Evolutionary conservation across 2,797 vertebrate species (phyloP).

Genomic region (Erpetoichthys calabaricus): DNA sequence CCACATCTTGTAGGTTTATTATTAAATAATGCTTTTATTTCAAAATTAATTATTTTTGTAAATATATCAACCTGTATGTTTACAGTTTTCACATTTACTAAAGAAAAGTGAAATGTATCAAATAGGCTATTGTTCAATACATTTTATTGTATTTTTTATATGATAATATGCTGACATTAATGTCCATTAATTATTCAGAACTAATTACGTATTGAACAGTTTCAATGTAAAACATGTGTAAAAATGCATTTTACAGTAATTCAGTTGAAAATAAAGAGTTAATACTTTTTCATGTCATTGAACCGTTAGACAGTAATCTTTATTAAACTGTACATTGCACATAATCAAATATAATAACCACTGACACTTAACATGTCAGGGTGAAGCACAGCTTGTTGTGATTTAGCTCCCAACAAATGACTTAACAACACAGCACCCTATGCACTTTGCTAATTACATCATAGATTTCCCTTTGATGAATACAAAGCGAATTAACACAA

Average conservation of each 20-base stretch:
- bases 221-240: neutral
- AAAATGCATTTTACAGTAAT: neutral
- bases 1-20: too few species aligned
- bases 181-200: too few species aligned
- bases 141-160: too few species aligned
- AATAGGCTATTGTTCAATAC: too few species aligned
- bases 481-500: conserved; percentile 70
- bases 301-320: conserved; percentile 44
- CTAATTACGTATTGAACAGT: too few species aligned
- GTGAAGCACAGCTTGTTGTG: conserved; percentile 30
- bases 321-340: conserved; percentile 44
- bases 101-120: too few species aligned
- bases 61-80: too few species aligned
- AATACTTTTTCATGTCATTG: conserved; percentile 18
- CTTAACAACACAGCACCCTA: conserved; percentile 31
- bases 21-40: too few species aligned
- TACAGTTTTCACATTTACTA: too few species aligned
- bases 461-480: conserved; percentile 87
- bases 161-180: too few species aligned
- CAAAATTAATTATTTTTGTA: too few species aligned
- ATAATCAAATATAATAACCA: conserved; percentile 41
- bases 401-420: conserved; percentile 52
- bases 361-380: conserved; percentile 55
- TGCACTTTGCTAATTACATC: conserved; percentile 75
- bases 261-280: neutral